These are phyloP conservation scores for Ostrea edulis DNA, from an alignment of 1,140 invertebrate genomes.

Conservation along the genomic window DNA sequence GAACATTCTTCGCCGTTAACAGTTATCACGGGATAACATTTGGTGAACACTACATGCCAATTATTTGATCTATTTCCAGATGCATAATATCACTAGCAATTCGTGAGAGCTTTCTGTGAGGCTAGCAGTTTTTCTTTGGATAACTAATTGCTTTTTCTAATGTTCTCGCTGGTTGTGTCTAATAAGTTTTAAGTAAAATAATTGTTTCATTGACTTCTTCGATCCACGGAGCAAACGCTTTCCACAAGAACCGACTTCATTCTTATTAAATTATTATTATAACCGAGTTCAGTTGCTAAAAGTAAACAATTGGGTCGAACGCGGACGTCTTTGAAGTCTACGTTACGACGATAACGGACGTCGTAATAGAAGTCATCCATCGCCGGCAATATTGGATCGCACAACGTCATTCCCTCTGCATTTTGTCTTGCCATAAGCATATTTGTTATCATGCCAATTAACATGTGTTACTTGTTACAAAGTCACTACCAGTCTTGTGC, in stretches of 20 bases:
- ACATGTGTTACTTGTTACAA: constrained; percentile 26
- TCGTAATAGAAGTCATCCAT: background rate
- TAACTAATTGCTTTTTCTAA: constrained; percentile 5
- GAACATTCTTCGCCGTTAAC: background rate
- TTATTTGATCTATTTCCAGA: constrained; percentile 8
- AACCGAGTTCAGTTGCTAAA: background rate
- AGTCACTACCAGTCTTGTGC: background rate
- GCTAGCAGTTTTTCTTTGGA: background rate
- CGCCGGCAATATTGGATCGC: background rate
- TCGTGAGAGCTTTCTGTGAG: constrained; percentile 3
- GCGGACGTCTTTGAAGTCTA: background rate
- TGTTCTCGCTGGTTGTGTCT: background rate
- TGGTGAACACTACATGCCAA: constrained; percentile 3
- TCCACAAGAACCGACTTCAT: background rate
- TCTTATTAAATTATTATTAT: background rate
- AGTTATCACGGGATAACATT: background rate
- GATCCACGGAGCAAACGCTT: background rate
- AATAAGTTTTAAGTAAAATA: constrained; percentile 12
- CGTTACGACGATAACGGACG: background rate
- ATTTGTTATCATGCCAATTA: constrained; percentile 14
- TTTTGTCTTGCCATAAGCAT: background rate
- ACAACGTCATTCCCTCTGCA: background rate
- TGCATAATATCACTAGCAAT: background rate
- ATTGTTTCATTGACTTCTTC: constrained; percentile 9
- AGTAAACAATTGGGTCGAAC: background rate